Percentiles rank a stretch among this genome's conserved stretches.
Conservation (phyloP, 2,888 invertebrate species). For the Lasioglossum vierecki region DNA sequence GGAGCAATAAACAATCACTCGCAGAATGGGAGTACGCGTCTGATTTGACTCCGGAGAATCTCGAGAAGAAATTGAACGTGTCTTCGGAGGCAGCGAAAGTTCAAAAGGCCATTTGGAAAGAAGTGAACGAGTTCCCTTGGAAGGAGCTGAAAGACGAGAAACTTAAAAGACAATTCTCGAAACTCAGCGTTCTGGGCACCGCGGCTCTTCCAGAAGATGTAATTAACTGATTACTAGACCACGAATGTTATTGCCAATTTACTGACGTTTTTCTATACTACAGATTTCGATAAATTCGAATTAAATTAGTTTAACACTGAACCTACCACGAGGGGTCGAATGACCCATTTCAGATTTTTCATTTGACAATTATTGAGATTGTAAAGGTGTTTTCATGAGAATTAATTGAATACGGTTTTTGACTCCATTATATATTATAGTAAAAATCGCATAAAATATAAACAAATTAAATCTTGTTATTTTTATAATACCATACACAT, state of each 20-base stretch:
- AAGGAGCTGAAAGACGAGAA: constrained; percentile 88
- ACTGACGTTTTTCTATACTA: background rate
- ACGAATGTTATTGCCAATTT: background rate
- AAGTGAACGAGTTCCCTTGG: constrained; percentile 90
- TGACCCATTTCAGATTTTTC: too few relatives aligned
- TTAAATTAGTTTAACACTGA: background rate
- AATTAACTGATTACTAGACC: constrained; percentile 27
- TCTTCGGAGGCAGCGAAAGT: constrained; percentile 84
- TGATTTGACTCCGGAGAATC: constrained; percentile 90
- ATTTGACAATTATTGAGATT: too few relatives aligned
- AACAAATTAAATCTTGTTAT: too few relatives aligned
- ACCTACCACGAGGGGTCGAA: too few relatives aligned
- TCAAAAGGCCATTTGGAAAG: constrained; percentile 88
- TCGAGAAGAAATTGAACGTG: constrained; percentile 85
- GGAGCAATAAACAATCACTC: constrained; percentile 86
- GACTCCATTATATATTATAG: too few relatives aligned
- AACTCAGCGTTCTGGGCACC: constrained; percentile 89
- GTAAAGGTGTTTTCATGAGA: too few relatives aligned
- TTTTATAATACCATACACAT: too few relatives aligned
- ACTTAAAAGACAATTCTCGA: constrained; percentile 90
- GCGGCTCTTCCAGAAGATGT: constrained; percentile 89
- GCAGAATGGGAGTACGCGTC: constrained; percentile 91
- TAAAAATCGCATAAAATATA: too few relatives aligned
- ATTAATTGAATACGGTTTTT: too few relatives aligned
- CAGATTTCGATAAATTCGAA: background rate